Conservation (phyloP, 2,113 vertebrate genomes). For the Dromas ardeola region DNA sequence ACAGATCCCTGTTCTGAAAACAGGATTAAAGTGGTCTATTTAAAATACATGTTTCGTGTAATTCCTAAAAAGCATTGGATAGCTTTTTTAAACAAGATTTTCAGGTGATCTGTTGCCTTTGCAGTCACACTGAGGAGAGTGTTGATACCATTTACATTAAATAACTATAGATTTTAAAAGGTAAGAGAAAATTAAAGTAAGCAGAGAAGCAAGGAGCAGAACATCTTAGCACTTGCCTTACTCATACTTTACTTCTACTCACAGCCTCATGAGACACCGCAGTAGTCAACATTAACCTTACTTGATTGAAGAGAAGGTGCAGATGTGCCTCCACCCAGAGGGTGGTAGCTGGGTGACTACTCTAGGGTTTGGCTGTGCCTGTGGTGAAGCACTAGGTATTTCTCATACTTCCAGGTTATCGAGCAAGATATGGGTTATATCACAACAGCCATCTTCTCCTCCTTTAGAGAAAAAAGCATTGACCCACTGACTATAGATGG, state of each 20-base stretch:
- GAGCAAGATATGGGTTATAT: background rate
- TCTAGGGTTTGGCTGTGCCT: background rate
- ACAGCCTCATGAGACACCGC: background rate
- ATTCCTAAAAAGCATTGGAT: background rate
- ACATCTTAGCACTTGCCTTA: background rate
- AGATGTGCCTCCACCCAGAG: background rate
- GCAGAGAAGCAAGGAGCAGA: background rate
- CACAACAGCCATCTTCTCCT: background rate
- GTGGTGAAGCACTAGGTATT: background rate
- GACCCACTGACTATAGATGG: background rate
- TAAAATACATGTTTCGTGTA: background rate
- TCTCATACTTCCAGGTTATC: background rate
- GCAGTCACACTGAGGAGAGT: background rate
- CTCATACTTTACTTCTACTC: background rate
- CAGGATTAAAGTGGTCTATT: background rate
- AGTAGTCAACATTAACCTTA: background rate
- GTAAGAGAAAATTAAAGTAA: background rate
- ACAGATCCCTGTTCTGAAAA: background rate
- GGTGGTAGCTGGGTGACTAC: background rate
- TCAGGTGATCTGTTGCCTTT: background rate
- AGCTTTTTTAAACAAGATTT: background rate
- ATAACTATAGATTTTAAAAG: background rate
- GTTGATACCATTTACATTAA: background rate
- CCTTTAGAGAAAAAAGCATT: background rate
- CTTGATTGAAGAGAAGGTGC: background rate